phyloP scores from a whole-genome alignment of 2,888 invertebrate species.

The Artemia sp. region DNA sequence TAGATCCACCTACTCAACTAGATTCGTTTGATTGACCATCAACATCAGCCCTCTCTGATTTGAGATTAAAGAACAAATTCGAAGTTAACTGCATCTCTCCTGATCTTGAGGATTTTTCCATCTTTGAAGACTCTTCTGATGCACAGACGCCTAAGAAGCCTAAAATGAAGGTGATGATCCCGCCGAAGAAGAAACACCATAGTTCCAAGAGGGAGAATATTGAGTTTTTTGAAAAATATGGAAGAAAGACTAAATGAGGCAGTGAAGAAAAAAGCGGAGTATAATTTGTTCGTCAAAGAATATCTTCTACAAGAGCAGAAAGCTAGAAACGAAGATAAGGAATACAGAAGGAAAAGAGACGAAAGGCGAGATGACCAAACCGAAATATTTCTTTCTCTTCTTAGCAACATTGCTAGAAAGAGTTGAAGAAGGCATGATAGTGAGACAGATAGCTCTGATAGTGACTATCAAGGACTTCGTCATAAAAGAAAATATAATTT shows the following conservation, averaged over 20 bases:
- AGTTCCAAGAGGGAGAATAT: background rate
- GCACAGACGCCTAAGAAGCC: no score
- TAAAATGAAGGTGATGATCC: no score
- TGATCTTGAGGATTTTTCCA: no score
- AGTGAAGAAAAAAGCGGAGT: background rate
- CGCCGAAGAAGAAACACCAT: no score
- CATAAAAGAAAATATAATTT: background rate
- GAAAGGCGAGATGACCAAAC: background rate
- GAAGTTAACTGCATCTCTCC: no score
- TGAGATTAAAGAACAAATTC: no score
- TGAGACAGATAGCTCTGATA: background rate
- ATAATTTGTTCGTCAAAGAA: background rate
- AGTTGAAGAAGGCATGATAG: background rate
- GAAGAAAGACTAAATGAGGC: background rate
- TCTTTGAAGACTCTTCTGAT: no score
- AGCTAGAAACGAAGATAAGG: background rate
- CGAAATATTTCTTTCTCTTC: constrained; percentile 1
- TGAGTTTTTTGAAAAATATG: background rate
- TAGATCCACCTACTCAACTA: background rate
- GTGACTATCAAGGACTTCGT: background rate
- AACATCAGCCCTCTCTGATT: no score
- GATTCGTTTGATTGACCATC: background rate
- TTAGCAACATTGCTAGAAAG: background rate
- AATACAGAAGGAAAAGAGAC: constrained; percentile 11
- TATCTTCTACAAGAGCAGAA: constrained; percentile 5